Conservation (phyloP, 2,797 vertebrate species). For the Lutjanus campechanus region DNA sequence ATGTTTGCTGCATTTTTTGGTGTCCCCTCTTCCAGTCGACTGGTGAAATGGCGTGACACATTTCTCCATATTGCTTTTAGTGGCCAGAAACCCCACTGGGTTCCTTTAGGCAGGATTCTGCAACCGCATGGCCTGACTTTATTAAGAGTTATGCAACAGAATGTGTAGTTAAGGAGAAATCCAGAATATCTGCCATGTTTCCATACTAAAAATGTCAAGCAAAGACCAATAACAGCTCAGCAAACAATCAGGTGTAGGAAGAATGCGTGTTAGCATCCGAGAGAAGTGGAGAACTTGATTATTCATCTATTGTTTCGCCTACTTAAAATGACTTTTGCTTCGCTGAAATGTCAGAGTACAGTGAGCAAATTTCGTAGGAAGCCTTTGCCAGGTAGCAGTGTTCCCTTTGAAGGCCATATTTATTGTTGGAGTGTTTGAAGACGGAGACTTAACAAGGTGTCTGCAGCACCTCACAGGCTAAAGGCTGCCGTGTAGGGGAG, state of each 20-base stretch:
- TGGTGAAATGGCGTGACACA: too few species aligned
- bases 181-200: not conserved
- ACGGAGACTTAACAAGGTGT: conserved; percentile 21
- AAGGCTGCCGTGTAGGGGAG: conserved; percentile 25
- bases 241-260: not conserved
- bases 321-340: conserved; percentile 1
- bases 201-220: not conserved
- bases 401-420: not conserved
- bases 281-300: conserved; percentile 5
- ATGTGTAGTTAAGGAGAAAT: conserved; percentile 1
- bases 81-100: too few species aligned
- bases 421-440: conserved; percentile 3
- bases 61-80: too few species aligned
- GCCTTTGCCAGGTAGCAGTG: not conserved
- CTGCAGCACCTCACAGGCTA: conserved; percentile 5
- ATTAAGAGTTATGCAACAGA: too few species aligned
- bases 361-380: not conserved
- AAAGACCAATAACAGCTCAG: not conserved
- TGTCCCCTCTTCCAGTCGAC: too few species aligned
- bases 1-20: too few species aligned
- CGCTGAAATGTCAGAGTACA: conserved; percentile 13
- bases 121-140: not conserved
- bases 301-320: not conserved
- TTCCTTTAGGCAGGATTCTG: too few species aligned
- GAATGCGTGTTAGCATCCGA: not conserved